Evolutionary conservation across 2,888 invertebrate genomes (phyloP).

Genomic region (Melieria picta): DNA sequence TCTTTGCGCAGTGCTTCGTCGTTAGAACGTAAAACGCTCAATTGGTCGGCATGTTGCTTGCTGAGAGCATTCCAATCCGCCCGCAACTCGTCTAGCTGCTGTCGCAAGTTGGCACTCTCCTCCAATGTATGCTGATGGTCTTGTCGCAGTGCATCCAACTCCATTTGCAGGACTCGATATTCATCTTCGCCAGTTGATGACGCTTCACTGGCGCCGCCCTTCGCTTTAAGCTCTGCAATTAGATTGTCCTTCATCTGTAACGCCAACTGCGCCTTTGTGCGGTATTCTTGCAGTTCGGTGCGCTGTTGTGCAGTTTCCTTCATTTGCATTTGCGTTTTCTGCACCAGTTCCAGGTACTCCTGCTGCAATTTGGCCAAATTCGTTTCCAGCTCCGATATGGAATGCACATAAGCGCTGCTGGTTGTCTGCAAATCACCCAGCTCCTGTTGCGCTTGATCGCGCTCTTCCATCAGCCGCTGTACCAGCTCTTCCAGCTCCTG

Average conservation of each 20-base stretch:
- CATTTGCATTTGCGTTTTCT: conserved; percentile 67
- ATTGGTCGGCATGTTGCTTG: conserved; percentile 47
- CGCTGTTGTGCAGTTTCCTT: conserved; percentile 66
- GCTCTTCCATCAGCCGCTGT: conserved; percentile 51
- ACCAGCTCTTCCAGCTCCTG: conserved; percentile 53
- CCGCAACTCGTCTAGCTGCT: conserved; percentile 49
- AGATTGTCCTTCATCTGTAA: conserved; percentile 81
- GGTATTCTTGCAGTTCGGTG: conserved; percentile 78
- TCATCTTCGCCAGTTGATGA: conserved; percentile 47
- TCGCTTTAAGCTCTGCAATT: conserved; percentile 71
- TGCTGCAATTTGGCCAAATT: conserved; percentile 66
- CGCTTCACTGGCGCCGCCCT: conserved; percentile 38
- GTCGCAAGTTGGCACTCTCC: conserved; percentile 50
- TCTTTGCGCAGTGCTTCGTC: conserved; percentile 53
- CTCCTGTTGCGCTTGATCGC: conserved; percentile 52
- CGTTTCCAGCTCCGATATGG: conserved; percentile 62
- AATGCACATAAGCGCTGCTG: conserved; percentile 56
- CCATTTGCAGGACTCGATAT: conserved; percentile 67
- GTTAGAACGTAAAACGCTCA: conserved; percentile 44
- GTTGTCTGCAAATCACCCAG: conserved; percentile 47
- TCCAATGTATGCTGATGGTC: conserved; percentile 54
- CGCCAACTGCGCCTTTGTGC: conserved; percentile 81
- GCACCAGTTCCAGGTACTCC: conserved; percentile 65
- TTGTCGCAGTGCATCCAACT: conserved; percentile 70
- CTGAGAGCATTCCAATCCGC: conserved; percentile 46